Base-by-base conservation (phyloP, 64 coral and sea anemone genomes). In the Porites lutea region DNA sequence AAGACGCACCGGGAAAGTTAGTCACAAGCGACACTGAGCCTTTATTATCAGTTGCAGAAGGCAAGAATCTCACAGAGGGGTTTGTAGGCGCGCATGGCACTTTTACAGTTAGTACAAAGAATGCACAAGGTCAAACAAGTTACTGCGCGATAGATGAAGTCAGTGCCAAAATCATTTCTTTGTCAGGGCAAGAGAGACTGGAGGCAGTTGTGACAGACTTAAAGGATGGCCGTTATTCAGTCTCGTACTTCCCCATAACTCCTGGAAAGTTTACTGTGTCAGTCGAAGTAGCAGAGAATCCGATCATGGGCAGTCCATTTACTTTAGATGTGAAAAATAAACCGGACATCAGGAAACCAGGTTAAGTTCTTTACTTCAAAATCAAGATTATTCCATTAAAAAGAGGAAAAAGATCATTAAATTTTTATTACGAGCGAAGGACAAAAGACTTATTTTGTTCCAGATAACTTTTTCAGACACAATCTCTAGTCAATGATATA, bases 281-380 rank as follows among this genome's bases (percentile, higher is more conserved):
- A 12, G 43, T 79, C 50, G 43, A 79, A 79, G 20, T 79, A 79
- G n/a, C 50, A 5, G 77, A 23, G 0, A 50, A 79, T 4, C 4
- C 52, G 8, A 79, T 79, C 20, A 60, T 43, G 11, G 77, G 20
- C 54, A 79, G 77, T 44, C 77, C 77, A 4, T 79, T 79, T 10
- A 53, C 23, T 2, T 37, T 79, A 9, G 5, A 4, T 1, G 10
- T 79, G n/a, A 37, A 57, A 57, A 9, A 12, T 6, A 57, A 57
- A 57, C 7, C 0, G 7, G 12, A 57, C 2, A 57, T 9, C 54
- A 7, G 54, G 12, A 7, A 57, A 1, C 12, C 12, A 7, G 53
- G 5, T 11, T 7, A 55, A 7, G 11, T 55, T 55, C 54, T 12
- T 57, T 9, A 12, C 54, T 9, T 9, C 5, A 57, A 12, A 7